Base-by-base conservation (phyloP, 2,888 invertebrate species). In the Lordiphosa fenestrarum region DNA sequence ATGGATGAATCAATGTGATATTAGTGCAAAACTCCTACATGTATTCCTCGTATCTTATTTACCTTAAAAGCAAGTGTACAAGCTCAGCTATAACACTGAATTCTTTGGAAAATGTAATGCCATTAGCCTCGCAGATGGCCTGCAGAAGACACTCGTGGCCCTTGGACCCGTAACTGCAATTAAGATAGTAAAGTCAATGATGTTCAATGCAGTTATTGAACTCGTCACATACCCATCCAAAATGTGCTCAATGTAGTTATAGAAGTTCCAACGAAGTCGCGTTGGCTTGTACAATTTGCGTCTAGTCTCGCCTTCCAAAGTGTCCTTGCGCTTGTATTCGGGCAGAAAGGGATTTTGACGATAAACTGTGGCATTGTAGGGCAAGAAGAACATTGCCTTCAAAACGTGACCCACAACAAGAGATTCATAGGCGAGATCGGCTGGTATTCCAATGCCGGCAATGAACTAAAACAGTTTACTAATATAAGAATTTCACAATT, bases 391-490 rank as follows among this genome's bases (percentile, higher is more conserved):
- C 39, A 73, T 68, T 1, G 87, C 78, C 44, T 88, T 88, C 0
- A 88, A 50, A 0, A 87, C 87, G 53, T 87, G 76, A 0, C 88
- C 88, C 40, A 84, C 61, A 2, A 84, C 85, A 0, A 88, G 60
- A 0, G 88, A 87, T 63, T 88, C 88, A 57, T 77, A 86, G 3
- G 69, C 56, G 5, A 88, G 70, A 72, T 88, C 88, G 4, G 85
- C 87, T 0, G 88, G 88, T 53, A 88, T 86, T 15, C 88, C 88
- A 40, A 88, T 84, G 46, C 88, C 88, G 12, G 73, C 84, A 68
- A 87, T 86, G 15, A 87, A 87, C 88, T 88, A 36, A 0, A 25
- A 25, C 7, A 25, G 6, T 25, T 6, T 7, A 36, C 49, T 9
- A 10, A 6, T 19, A 10, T 38, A 33, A 23, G 2, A 33, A 35